These are phyloP conservation scores for Holacanthella duospinosa DNA, from an alignment of 2,888 invertebrate species.

Conservation along the genomic window DNA sequence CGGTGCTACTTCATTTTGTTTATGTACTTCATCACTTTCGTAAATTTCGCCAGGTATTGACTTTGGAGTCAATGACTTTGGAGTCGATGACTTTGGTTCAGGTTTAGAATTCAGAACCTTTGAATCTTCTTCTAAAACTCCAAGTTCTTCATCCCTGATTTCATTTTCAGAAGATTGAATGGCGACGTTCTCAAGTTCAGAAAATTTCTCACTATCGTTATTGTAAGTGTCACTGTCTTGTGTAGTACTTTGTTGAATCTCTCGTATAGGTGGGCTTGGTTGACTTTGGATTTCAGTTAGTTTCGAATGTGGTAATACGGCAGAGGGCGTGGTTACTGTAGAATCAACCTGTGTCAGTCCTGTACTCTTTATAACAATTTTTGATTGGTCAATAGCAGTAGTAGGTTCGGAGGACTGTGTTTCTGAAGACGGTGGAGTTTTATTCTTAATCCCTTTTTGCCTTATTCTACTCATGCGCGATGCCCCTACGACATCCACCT, in stretches of 20 bases:
- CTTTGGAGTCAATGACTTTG: neutral
- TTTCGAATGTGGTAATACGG: neutral
- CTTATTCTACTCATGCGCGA: neutral
- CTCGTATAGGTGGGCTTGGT: neutral
- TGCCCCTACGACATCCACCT: neutral
- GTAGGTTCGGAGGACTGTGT: neutral
- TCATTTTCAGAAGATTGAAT: conserved; percentile 4
- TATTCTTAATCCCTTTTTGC: neutral
- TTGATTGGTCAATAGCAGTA: neutral
- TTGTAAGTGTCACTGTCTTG: neutral
- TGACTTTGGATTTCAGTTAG: neutral
- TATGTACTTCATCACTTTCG: neutral
- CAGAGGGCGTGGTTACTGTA: neutral
- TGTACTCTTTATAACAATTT: no score
- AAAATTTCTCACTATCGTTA: conserved; percentile 10
- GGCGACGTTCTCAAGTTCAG: conserved; percentile 9
- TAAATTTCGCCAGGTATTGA: neutral
- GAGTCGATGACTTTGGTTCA: neutral
- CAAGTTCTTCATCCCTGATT: conserved; percentile 6
- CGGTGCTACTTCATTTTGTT: neutral
- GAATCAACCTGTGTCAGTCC: neutral
- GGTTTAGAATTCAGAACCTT: neutral
- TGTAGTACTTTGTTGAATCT: neutral
- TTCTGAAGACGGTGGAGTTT: neutral
- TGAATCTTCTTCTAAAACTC: neutral